A percentile compares a stretch with the other conserved stretches of the same genome.
These are phyloP conservation scores for Drosophila hydei DNA, from an alignment of 1,140 invertebrate genomes.

Conservation along the genomic window DNA sequence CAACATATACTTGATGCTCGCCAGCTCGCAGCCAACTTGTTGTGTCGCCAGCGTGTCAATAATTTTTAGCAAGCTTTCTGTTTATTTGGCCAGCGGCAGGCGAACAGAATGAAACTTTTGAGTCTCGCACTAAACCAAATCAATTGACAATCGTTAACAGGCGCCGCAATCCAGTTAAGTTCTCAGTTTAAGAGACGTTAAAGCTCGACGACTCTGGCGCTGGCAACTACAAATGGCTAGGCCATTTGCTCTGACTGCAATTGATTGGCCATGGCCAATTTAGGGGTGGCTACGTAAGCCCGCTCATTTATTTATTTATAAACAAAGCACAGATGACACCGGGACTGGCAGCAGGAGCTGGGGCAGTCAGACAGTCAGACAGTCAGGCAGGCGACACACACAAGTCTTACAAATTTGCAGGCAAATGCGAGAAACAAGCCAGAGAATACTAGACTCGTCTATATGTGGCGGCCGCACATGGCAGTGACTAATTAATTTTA, in stretches of 20 bases:
- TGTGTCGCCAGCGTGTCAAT: constrained; percentile 45
- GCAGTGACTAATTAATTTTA: constrained; percentile 75
- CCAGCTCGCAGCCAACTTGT: constrained; percentile 36
- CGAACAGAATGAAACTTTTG: constrained; percentile 30
- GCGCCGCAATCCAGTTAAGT: not conserved
- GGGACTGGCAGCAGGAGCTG: not conserved
- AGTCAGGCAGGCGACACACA: constrained; percentile 51
- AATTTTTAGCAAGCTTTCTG: constrained; percentile 39
- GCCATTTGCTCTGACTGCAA: constrained; percentile 40
- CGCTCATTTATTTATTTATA: constrained; percentile 73
- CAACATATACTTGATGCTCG: constrained; percentile 16
- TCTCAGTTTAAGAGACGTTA: constrained; percentile 21
- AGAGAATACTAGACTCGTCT: constrained; percentile 23
- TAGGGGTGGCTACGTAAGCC: constrained; percentile 25
- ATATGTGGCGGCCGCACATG: constrained; percentile 9
- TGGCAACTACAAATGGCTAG: constrained; percentile 31
- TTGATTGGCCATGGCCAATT: constrained; percentile 37
- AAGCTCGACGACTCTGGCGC: constrained; percentile 7
- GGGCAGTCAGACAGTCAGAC: constrained; percentile 22
- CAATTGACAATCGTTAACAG: constrained; percentile 43
- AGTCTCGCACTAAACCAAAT: constrained; percentile 24
- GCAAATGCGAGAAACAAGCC: constrained; percentile 28
- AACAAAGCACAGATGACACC: constrained; percentile 45
- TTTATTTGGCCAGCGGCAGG: constrained; percentile 30
- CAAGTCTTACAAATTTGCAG: constrained; percentile 36